Percentiles rank a stretch among this genome's conserved stretches.
phyloP scores from a whole-genome alignment of 2,797 vertebrate genomes.

The Pampus argenteus region DNA sequence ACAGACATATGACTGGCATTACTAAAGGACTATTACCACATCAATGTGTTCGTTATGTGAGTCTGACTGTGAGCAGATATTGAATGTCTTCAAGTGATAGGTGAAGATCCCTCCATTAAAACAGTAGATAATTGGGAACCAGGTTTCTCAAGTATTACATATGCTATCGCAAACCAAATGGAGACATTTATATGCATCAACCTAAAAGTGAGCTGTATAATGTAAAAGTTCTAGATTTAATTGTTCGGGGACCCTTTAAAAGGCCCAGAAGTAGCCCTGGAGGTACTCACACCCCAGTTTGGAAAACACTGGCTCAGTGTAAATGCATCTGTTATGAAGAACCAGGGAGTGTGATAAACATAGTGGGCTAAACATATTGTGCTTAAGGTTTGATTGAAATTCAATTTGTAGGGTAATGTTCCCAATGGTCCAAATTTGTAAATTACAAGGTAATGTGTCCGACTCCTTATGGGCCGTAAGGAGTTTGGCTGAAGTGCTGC shows the following conservation, averaged over 20 bases:
- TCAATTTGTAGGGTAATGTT: constrained; percentile 57
- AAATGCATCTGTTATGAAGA: constrained; percentile 12
- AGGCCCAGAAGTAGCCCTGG: background rate
- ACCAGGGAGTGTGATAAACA: constrained; percentile 36
- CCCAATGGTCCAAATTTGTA: constrained; percentile 59
- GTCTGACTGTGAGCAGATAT: background rate
- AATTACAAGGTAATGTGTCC: constrained; percentile 60
- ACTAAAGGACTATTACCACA: background rate
- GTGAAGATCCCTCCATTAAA: background rate
- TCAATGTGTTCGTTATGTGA: background rate
- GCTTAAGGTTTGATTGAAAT: constrained; percentile 62
- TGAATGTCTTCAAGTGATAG: background rate
- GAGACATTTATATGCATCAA: background rate
- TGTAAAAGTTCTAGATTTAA: background rate
- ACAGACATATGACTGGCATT: too few relatives aligned
- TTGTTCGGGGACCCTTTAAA: background rate
- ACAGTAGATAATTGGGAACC: background rate
- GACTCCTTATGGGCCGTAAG: constrained; percentile 48
- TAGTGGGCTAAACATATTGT: constrained; percentile 18
- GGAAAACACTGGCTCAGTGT: background rate
- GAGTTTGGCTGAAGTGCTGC: constrained; percentile 36
- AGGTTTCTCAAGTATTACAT: background rate
- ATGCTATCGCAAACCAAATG: background rate
- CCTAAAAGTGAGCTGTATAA: background rate
- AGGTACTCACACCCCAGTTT: background rate